Evolutionary conservation across 2,113 vertebrate genomes (phyloP), one percentile per base, ranked within the genome.

Genomic region (Nyctereutes procyonoides): DNA sequence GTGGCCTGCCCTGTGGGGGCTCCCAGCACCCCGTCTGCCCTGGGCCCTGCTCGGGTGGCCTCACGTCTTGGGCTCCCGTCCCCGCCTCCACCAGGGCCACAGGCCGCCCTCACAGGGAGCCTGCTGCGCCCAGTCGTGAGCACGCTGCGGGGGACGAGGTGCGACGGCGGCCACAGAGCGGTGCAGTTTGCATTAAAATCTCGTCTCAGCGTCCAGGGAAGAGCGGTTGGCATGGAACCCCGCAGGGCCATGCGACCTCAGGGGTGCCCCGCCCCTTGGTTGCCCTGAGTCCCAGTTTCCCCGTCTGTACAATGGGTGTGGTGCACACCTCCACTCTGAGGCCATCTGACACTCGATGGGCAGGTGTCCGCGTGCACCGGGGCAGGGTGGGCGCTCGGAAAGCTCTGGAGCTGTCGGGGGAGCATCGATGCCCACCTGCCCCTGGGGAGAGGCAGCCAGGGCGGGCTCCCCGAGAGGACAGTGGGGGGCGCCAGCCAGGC

Each of bases 121-220:
- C 1, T 5, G 8, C 48, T 13, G 55, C 0, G 14, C 48, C 79
- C n/a, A 0, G 0, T 32, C 26, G 3, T 5, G 30, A 13, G 35
- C 22, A 4, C 2, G 2, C 24, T 1, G 12, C 20, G 8, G 7
- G 77, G 63, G 63, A 58, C 51, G 17, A 1, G 4, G 28, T 12
- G 56, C 16, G 2, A 1, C 26, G 56, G 15, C 14, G 16, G 58
- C 8, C 2, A 10, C 14, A 15, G 20, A 22, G 74, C 0, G 1
- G 55, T 11, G 14, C 26, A 9, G 9, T 43, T 48, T 6, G n/a
- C 51, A 0, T 53, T 28, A n/a, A 62, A 62, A 20, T 2, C 51
- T 26, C 76, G 22, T 38, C 76, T 24, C 12, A 0, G 4, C 1
- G 0, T 10, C 5, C 5, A 14, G 77, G 77, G 58, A 14, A 12